phyloP scores from a whole-genome alignment of 2,797 vertebrate genomes.

The Emys orbicularis region DNA sequence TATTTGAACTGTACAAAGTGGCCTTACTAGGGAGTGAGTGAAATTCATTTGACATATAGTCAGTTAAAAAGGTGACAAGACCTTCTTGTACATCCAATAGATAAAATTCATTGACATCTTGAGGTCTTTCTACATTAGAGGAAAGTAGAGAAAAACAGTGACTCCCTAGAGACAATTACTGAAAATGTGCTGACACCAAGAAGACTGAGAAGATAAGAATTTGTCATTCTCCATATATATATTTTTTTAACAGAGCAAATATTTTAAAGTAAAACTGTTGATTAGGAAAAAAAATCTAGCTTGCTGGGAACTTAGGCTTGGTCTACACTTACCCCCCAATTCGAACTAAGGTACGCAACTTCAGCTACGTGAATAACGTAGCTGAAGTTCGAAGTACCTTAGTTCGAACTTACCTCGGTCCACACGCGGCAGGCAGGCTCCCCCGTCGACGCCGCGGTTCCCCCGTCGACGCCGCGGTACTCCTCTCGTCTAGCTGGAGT shows the following conservation, averaged over 20 bases:
- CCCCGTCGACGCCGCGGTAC: too few relatives aligned
- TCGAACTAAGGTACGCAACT: too few relatives aligned
- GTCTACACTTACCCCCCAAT: too few relatives aligned
- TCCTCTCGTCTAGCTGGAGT: too few relatives aligned
- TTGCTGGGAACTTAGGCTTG: neutral
- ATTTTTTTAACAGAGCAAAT: neutral
- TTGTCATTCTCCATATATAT: neutral
- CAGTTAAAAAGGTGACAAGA: neutral
- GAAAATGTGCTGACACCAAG: neutral
- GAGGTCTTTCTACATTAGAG: neutral
- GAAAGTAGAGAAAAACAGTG: neutral
- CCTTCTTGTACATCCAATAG: neutral
- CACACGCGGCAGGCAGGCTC: too few relatives aligned
- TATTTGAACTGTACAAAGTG: slow-evolving; percentile 10
- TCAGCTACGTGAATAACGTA: too few relatives aligned
- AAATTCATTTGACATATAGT: neutral
- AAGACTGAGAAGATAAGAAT: neutral
- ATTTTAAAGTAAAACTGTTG: neutral
- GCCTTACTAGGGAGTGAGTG: neutral
- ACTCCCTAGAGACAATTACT: neutral
- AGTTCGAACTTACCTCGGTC: too few relatives aligned
- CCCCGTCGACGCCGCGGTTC: too few relatives aligned
- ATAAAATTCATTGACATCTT: neutral
- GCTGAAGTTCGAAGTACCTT: too few relatives aligned
- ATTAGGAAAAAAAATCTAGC: neutral